phyloP scores from a whole-genome alignment of 2,113 vertebrate genomes.

The Phalacrocorax aristotelis region DNA sequence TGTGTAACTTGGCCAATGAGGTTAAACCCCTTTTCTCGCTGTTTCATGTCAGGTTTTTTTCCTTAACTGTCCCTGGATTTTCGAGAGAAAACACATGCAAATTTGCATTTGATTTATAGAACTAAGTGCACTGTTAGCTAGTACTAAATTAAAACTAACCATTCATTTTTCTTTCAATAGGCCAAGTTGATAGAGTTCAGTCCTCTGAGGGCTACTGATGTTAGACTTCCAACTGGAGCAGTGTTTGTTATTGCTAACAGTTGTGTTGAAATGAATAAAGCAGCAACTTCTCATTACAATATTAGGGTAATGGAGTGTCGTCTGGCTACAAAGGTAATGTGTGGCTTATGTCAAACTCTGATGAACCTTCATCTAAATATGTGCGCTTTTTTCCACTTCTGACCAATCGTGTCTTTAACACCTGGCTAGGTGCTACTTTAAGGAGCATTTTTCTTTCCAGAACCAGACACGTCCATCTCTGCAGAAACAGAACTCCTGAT shows the following conservation, averaged over 20 bases:
- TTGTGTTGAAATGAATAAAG: constrained; percentile 97
- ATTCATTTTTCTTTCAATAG: constrained; percentile 73
- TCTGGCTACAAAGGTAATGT: constrained; percentile 90
- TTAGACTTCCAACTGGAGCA: constrained; percentile 87
- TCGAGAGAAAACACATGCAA: constrained; percentile 21
- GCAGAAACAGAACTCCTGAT: background rate
- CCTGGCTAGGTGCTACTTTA: constrained; percentile 59
- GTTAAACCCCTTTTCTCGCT: constrained; percentile 28
- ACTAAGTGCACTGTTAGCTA: constrained; percentile 45
- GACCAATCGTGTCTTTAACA: constrained; percentile 35
- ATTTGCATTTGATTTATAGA: constrained; percentile 56
- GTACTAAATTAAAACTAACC: constrained; percentile 50
- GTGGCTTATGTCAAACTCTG: constrained; percentile 68
- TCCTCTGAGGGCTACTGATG: constrained; percentile 89
- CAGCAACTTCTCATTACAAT: constrained; percentile 94
- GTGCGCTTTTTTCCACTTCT: constrained; percentile 14
- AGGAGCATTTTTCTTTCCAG: constrained; percentile 41
- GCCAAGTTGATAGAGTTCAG: constrained; percentile 97
- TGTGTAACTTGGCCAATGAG: constrained; percentile 24
- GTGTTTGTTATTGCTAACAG: constrained; percentile 96
- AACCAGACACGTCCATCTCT: constrained; percentile 4
- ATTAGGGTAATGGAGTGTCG: constrained; percentile 91
- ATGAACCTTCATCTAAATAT: constrained; percentile 52
- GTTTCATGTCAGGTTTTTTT: constrained; percentile 47
- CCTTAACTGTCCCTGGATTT: constrained; percentile 2